phyloP scores from a whole-genome alignment of 2,797 vertebrate species.

The Characodon lateralis region DNA sequence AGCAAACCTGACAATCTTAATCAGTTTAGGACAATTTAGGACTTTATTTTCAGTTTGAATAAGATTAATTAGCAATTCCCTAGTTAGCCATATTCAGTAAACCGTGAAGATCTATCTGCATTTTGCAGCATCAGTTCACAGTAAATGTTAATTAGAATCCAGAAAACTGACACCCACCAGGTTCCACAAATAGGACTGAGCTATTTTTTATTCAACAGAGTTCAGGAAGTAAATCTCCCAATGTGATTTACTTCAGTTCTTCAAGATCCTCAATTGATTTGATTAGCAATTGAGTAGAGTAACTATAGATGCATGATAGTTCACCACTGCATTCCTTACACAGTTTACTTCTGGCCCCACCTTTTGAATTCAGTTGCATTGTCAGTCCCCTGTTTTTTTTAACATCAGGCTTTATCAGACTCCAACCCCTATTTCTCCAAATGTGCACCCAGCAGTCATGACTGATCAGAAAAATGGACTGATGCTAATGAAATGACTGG shows the following conservation, averaged over 20 bases:
- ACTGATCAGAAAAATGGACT: conserved; percentile 53
- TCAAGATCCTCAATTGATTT: conserved; percentile 28
- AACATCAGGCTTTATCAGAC: conserved; percentile 39
- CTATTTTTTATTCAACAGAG: conserved; percentile 30
- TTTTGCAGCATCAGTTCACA: neutral
- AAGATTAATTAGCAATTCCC: neutral
- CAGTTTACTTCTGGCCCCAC: conserved; percentile 33
- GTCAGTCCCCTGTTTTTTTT: conserved; percentile 45
- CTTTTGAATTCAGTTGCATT: conserved; percentile 49
- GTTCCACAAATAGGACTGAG: conserved; percentile 29
- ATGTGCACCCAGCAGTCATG: conserved; percentile 15
- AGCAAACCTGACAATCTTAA: neutral
- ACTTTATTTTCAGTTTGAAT: neutral
- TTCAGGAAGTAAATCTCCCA: conserved; percentile 30
- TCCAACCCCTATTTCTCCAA: conserved; percentile 39
- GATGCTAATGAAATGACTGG: conserved; percentile 61
- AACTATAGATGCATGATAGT: conserved; percentile 38
- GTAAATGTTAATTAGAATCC: conserved; percentile 31
- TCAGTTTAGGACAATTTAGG: neutral
- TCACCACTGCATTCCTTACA: conserved; percentile 38
- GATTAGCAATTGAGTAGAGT: conserved; percentile 36
- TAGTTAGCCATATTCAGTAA: conserved; percentile 8
- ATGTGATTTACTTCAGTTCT: conserved; percentile 37
- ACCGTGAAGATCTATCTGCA: conserved; percentile 9
- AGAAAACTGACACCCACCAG: conserved; percentile 26